phyloP scores from a whole-genome alignment of 2,888 invertebrate genomes.

The Ennomos fuscantarius region DNA sequence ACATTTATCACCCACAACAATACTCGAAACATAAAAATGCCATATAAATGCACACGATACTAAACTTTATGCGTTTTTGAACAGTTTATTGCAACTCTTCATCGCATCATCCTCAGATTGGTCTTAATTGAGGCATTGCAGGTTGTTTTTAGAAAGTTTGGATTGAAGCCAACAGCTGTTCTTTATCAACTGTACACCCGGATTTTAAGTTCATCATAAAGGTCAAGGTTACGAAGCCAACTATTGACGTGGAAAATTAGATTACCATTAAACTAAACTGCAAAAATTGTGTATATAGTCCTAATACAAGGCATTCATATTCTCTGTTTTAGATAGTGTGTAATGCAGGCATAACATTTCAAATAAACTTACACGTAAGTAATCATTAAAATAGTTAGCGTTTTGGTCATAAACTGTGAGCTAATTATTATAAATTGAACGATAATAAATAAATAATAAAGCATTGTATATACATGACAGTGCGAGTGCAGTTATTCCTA shows the following conservation, averaged over 20 bases:
- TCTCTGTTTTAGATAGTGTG: too few species aligned
- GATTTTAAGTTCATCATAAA: conserved; percentile 62
- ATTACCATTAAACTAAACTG: conserved; percentile 2
- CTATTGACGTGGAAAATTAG: conserved; percentile 2
- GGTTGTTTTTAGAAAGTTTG: conserved; percentile 76
- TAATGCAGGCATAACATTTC: too few species aligned
- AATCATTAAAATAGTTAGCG: too few species aligned
- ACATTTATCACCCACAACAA: conserved; percentile 12
- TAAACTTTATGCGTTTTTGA: conserved; percentile 31
- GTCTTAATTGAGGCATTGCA: conserved; percentile 71
- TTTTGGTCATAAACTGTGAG: too few species aligned
- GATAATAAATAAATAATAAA: too few species aligned
- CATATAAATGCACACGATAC: conserved; percentile 11
- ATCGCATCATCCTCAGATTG: conserved; percentile 28
- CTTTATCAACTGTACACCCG: conserved; percentile 55
- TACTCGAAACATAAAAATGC: conserved; percentile 11
- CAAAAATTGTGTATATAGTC: not conserved
- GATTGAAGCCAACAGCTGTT: conserved; percentile 71
- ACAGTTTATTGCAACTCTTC: conserved; percentile 34
- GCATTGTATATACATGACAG: too few species aligned
- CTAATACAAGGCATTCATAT: not conserved
- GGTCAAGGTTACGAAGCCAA: conserved; percentile 65
- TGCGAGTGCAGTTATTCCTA: too few species aligned
- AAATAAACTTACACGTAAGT: too few species aligned
- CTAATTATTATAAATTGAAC: too few species aligned